phyloP scores from a whole-genome alignment of 1,140 invertebrate genomes.

The Eriocheir sinensis region DNA sequence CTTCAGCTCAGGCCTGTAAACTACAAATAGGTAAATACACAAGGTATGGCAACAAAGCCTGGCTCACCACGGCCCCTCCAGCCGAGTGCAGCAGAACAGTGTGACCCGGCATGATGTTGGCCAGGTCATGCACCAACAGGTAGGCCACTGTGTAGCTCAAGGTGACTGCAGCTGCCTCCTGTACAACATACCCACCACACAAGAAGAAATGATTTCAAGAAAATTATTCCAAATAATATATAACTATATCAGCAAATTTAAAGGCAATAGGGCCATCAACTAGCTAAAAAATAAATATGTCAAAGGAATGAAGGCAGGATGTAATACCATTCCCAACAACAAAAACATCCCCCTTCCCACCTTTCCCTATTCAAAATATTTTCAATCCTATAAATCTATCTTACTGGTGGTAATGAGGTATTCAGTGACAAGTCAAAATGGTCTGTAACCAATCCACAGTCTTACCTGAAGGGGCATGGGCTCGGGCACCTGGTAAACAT shows the following conservation, averaged over 20 bases:
- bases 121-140: slow-evolving; percentile 59
- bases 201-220: too few relatives aligned
- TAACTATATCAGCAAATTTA: too few relatives aligned
- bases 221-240: too few relatives aligned
- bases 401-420: too few relatives aligned
- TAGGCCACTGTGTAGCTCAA: slow-evolving; percentile 65
- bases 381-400: not conserved
- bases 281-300: too few relatives aligned
- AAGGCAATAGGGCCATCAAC: too few relatives aligned
- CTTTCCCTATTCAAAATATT: too few relatives aligned
- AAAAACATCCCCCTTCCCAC: not conserved
- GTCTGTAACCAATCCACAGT: not conserved
- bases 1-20: too few relatives aligned
- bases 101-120: slow-evolving; percentile 37
- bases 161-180: slow-evolving; percentile 66
- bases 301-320: too few relatives aligned
- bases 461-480: slow-evolving; percentile 67
- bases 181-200: not conserved
- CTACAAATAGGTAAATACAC: not conserved
- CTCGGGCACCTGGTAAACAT: slow-evolving; percentile 62
- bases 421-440: not conserved
- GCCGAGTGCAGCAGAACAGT: slow-evolving; percentile 58
- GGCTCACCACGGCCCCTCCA: slow-evolving; percentile 68
- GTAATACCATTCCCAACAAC: too few relatives aligned
- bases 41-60: too few relatives aligned